These are phyloP conservation scores for Cheumatopsyche charites DNA, from an alignment of 1,140 invertebrate genomes.

Conservation along the genomic window DNA sequence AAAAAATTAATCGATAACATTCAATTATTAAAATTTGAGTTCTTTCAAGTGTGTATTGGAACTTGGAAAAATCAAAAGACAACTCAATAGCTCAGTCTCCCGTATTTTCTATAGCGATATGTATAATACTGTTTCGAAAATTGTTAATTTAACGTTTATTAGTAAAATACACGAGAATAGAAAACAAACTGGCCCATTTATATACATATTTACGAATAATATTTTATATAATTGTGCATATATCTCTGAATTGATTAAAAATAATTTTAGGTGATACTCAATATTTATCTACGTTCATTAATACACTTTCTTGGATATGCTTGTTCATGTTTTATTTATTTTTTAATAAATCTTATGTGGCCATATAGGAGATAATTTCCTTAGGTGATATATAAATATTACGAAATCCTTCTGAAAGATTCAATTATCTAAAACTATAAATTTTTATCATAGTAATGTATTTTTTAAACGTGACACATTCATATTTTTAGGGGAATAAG, in stretches of 20 bases:
- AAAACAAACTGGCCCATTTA: constrained; percentile 15
- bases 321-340: background rate
- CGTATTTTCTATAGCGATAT: constrained; percentile 13
- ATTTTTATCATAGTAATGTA: constrained; percentile 17
- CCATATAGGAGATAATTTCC: constrained; percentile 1
- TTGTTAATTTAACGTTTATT: background rate
- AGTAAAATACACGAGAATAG: constrained; percentile 2
- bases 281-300: constrained; percentile 8
- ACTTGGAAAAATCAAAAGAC: background rate
- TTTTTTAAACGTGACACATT: constrained; percentile 9
- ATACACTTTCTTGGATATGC: constrained; percentile 23
- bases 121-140: constrained; percentile 10
- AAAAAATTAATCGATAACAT: no score
- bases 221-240: constrained; percentile 6
- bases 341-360: constrained; percentile 8
- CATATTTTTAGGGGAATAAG: background rate
- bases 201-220: no score
- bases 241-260: background rate
- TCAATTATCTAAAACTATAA: constrained; percentile 21
- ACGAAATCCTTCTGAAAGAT: constrained; percentile 19
- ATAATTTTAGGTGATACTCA: background rate
- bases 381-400: constrained; percentile 6
- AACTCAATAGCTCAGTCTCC: constrained; percentile 10
- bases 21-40: no score
- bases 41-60: no score